A percentile compares a stretch with the other conserved stretches of the same genome.
Conservation (phyloP, 2,797 vertebrate genomes). For the Sarcophilus harrisii region DNA sequence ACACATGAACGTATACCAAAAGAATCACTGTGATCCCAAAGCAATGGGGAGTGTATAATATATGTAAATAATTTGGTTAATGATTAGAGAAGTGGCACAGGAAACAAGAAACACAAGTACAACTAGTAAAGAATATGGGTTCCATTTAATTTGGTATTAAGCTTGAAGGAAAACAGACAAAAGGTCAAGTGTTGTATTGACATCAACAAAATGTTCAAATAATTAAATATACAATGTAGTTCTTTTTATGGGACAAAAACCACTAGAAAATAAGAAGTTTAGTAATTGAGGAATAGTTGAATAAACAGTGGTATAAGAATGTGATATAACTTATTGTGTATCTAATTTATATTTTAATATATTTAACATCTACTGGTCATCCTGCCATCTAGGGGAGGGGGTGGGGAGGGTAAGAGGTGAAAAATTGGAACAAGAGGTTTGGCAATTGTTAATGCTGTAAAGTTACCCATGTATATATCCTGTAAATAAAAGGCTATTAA, state of each 20-base stretch:
- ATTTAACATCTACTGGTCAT: too few species aligned
- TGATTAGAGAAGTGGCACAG: not conserved
- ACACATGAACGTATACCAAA: not conserved
- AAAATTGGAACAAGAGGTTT: too few species aligned
- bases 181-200: too few species aligned
- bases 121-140: not conserved
- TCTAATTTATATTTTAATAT: too few species aligned
- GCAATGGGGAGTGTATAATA: not conserved
- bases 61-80: not conserved
- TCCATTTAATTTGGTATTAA: not conserved
- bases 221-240: not conserved
- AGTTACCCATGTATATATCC: too few species aligned
- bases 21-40: not conserved
- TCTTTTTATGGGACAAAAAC: not conserved
- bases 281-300: not conserved
- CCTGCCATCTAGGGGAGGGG: too few species aligned
- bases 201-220: not conserved
- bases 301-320: too few species aligned
- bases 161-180: not conserved
- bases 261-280: not conserved
- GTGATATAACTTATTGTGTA: too few species aligned
- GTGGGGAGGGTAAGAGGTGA: too few species aligned
- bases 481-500: too few species aligned
- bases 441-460: too few species aligned
- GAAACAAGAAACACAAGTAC: not conserved